Evolutionary conservation across 1,140 invertebrate genomes (phyloP).

Genomic region (Sminthurides bifidus): DNA sequence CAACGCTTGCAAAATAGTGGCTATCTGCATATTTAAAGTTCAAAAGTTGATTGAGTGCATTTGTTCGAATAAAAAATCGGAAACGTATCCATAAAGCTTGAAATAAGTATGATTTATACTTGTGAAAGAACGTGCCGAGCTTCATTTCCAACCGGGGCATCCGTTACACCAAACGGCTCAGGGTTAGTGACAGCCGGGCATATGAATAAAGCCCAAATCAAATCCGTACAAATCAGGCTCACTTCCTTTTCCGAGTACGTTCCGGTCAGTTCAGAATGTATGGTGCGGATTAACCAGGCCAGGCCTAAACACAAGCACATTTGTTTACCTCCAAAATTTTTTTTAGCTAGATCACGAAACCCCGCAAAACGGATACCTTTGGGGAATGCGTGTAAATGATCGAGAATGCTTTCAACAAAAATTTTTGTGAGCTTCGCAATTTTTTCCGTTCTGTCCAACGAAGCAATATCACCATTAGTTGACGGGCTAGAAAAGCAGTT

Average conservation of each 20-base stretch:
- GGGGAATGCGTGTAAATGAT: constrained; percentile 86
- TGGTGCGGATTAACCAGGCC: constrained; percentile 46
- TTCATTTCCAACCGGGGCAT: constrained; percentile 23
- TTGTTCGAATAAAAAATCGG: too few species aligned
- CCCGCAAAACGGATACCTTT: constrained; percentile 57
- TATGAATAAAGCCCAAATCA: constrained; percentile 87
- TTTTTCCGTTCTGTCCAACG: constrained; percentile 60
- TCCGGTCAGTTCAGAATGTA: constrained; percentile 41
- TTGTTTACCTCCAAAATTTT: background rate
- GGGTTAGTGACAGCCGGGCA: constrained; percentile 94
- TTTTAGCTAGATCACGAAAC: background rate
- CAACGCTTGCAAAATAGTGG: constrained; percentile 50
- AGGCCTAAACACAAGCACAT: constrained; percentile 36
- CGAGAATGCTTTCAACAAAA: constrained; percentile 72
- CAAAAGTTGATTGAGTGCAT: too few species aligned
- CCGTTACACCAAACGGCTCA: constrained; percentile 63
- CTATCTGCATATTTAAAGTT: constrained; percentile 32
- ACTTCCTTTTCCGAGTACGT: constrained; percentile 38
- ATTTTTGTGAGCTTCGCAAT: constrained; percentile 63
- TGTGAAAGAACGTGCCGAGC: constrained; percentile 26
- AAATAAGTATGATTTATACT: constrained; percentile 7
- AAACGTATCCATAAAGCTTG: too few species aligned
- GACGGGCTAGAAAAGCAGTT: constrained; percentile 57
- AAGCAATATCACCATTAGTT: constrained; percentile 60
- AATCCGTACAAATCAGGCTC: constrained; percentile 72